Evolutionary conservation across 1,140 invertebrate genomes (phyloP), one percentile per base, ranked within the genome.

Genomic region (Acromyrmex echinatior): DNA sequence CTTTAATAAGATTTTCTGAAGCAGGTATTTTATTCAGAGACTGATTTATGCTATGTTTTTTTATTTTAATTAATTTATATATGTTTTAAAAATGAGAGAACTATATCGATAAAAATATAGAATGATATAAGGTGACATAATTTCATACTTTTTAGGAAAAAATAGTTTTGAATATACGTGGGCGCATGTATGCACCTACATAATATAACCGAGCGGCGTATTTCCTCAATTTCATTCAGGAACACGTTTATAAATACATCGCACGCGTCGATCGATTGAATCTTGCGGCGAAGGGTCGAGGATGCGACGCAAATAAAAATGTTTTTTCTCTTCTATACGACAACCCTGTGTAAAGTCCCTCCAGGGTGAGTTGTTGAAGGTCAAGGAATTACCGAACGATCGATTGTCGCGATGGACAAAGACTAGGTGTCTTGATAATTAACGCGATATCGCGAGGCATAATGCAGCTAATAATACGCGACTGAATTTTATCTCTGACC

Each of bases 161-260:
- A 71, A 51, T 16, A 28, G 18, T 74, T 58, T 7, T 18, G 60
- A 73, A 39, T 18, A 60, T 6, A 45, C 68, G 68, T 73, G 39
- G 68, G 80, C 39, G 10, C 9, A 21, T 9, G 9, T 10, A 16
- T 58, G 14, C 6, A 80, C 14, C 49, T 16, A 7, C 45, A 51
- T 63, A n/a, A 39, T 70, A 65, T 39, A 4, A 28, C 39, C 49
- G 14, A 14, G 49, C 63, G 31, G 31, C 14, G 51, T 70, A 76
- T 76, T 74, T 82, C 9, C 80, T 82, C 68, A 25, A 76, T 76
- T 84, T 84, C 80, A 84, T 84, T 84, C 39, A 84, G 25, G 45
- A 84, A 62, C 39, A 7, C 70, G 39, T 49, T 84, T 76, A 84
- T 84, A 84, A 84, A 84, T 84, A 84, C 53, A 45, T 49, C 9